These are phyloP conservation scores for Potamarius usumacintae DNA, from an alignment of 2,113 vertebrate species.

Conservation along the genomic window DNA sequence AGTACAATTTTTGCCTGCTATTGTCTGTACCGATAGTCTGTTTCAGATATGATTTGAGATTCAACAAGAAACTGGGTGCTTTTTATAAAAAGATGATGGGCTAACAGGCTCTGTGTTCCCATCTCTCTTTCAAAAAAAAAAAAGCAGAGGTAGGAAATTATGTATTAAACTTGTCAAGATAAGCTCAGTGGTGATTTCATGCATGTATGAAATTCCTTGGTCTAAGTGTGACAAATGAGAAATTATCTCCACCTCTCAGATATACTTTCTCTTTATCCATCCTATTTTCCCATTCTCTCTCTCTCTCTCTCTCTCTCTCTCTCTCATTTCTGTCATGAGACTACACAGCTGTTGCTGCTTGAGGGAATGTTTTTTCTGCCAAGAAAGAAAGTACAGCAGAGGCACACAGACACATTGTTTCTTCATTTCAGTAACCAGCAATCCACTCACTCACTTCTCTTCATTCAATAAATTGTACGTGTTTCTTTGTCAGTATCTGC, in stretches of 20 bases:
- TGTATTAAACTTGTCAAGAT: background rate
- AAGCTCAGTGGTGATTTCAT: background rate
- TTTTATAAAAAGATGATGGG: background rate
- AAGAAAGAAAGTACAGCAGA: conserved; percentile 57
- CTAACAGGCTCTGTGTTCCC: background rate
- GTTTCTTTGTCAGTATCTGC: background rate
- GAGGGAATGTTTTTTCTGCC: conserved; percentile 69
- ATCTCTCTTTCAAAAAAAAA: background rate
- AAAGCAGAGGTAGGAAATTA: background rate
- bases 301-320: background rate
- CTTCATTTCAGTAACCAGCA: conserved; percentile 17
- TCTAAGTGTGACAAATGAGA: conserved; percentile 16
- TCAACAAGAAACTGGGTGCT: background rate
- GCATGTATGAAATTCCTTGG: conserved; percentile 24
- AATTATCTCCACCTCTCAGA: conserved; percentile 28
- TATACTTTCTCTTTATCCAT: background rate
- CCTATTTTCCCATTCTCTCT: background rate
- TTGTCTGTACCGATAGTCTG: background rate
- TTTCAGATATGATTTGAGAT: background rate
- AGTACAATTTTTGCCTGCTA: too few relatives aligned
- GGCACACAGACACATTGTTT: conserved; percentile 36
- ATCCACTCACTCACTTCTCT: background rate
- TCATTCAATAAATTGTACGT: background rate
- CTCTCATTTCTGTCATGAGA: conserved; percentile 68
- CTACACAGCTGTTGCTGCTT: conserved; percentile 78